Base-by-base conservation (phyloP, 1,140 invertebrate genomes). In the Acromyrmex charruanus region DNA sequence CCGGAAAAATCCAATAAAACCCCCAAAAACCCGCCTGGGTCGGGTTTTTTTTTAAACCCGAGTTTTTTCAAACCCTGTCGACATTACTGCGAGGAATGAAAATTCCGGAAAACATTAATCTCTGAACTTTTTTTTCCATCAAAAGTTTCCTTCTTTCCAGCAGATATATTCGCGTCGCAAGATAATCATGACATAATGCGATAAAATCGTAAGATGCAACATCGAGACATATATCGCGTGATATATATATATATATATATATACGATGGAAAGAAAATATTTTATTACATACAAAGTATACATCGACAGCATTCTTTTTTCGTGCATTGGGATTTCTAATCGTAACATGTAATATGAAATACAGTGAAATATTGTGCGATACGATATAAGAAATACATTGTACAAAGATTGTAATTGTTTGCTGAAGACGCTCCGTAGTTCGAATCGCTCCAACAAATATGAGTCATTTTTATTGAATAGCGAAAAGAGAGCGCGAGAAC, bases 391-490 rank as follows among this genome's bases (percentile, higher is more conserved):
- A 82, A 74, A 84, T 31, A 61, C 39, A 63, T 84, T 35, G 80
- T 51, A 51, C 80, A 75, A 84, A 75, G 79, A 58, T 81, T 58
- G 53, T n/a, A 44, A 81, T 81, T 71, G 79, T 79, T 21, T 39
- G 25, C 10, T 31, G n/a, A 44, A 81, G 49, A 58, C 21, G 25
- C 25, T 59, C 7, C 39, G 16, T 51, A 53, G 49, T 49, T 12
- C 81, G 39, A 85, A 58, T 77, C 59, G n/a, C 74, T 58, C 35
- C 21, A 44, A 66, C 53, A 35, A 14, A 35, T 39, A 72, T 77
- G 58, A 80, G 75, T 55, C 51, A 65, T 65, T 89, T 75, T 87
- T 49, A 61, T 63, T 59, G 59, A 88, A 74, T 53, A 55, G 53
- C 61, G 55, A 53, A 7, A 14, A 55, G 58, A 39, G n/a, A 74